A percentile compares a stretch with the other conserved stretches of the same genome.
phyloP scores from a whole-genome alignment of 2,797 vertebrate genomes.

The Poecilia picta region DNA sequence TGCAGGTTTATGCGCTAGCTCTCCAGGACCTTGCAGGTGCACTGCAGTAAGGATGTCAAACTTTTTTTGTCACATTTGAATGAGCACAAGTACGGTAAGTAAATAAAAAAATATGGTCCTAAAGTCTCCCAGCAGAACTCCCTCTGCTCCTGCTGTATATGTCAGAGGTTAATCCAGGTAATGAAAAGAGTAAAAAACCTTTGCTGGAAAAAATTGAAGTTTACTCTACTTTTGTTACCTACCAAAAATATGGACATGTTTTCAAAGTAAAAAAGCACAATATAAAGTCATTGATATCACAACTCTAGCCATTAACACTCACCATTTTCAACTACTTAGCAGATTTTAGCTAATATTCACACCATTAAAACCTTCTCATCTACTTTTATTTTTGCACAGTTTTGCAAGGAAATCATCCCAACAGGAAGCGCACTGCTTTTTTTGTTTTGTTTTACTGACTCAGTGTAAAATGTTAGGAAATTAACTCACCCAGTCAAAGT shows the following conservation, averaged over 20 bases:
- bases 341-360: neutral
- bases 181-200: constrained; percentile 21
- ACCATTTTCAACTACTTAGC: too few relatives aligned
- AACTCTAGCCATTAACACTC: neutral
- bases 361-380: neutral
- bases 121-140: constrained; percentile 6
- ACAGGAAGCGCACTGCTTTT: neutral
- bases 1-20: constrained; percentile 55
- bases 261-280: constrained; percentile 17
- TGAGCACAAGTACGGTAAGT: constrained; percentile 12
- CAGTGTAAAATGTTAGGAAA: neutral
- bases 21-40: constrained; percentile 64
- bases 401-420: neutral
- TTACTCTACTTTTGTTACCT: constrained; percentile 13
- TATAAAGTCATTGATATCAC: neutral
- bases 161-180: constrained; percentile 36
- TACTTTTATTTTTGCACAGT: neutral
- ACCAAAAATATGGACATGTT: constrained; percentile 41
- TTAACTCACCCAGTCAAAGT: neutral
- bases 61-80: constrained; percentile 24
- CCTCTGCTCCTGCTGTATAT: constrained; percentile 25
- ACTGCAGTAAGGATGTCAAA: constrained; percentile 45
- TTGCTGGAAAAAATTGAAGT: neutral
- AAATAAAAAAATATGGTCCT: constrained; percentile 16
- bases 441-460: neutral